Percentiles rank a stretch among this genome's conserved stretches.
Evolutionary conservation across 2,888 invertebrate genomes (phyloP).

Genomic region (Bellardia bayeri): DNA sequence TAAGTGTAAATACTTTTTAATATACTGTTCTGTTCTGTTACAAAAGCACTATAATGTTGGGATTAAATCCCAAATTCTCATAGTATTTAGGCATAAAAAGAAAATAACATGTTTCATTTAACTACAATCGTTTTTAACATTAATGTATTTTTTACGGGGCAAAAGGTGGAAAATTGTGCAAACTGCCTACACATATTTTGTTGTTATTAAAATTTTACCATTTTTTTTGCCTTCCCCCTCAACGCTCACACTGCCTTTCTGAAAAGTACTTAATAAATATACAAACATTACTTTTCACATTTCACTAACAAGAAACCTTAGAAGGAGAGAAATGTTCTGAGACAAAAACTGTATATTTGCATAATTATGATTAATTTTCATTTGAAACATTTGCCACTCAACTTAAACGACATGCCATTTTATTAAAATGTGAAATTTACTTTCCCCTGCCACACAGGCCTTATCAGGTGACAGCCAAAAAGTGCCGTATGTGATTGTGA

Average conservation of each 20-base stretch:
- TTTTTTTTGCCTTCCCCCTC: neutral
- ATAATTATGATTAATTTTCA: slow-evolving; percentile 73
- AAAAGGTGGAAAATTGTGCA: slow-evolving; percentile 72
- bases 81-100: slow-evolving; percentile 26
- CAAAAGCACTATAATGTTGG: neutral
- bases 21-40: neutral
- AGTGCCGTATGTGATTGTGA: no score
- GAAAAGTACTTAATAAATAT: slow-evolving; percentile 27
- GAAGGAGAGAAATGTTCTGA: neutral
- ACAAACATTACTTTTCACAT: slow-evolving; percentile 14
- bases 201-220: slow-evolving; percentile 40
- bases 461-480: no score
- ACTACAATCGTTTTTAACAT: slow-evolving; percentile 23
- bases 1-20: no score
- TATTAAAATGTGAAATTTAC: slow-evolving; percentile 50
- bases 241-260: neutral
- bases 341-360: slow-evolving; percentile 50
- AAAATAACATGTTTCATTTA: slow-evolving; percentile 51
- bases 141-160: slow-evolving; percentile 23
- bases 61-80: neutral
- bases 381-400: slow-evolving; percentile 72
- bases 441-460: neutral
- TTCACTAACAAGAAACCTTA: neutral
- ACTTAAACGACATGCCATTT: slow-evolving; percentile 70
- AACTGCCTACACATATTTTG: slow-evolving; percentile 67